Evolutionary conservation across 2,888 invertebrate genomes (phyloP).

Genomic region (Psococerastis gibbosa): DNA sequence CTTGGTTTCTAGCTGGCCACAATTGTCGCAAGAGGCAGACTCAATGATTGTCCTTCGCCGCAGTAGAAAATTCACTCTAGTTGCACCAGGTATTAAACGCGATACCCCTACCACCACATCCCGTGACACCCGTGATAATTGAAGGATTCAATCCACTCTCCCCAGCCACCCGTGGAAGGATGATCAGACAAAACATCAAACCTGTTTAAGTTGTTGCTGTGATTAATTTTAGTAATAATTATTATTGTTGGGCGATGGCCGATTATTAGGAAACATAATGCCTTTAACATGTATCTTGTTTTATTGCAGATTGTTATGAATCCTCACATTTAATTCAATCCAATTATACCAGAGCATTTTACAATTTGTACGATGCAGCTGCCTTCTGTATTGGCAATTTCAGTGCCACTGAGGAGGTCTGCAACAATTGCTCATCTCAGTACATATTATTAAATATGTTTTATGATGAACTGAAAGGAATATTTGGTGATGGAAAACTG

Average conservation of each 20-base stretch:
- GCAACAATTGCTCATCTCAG: slow-evolving; percentile 32
- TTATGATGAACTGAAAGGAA: slow-evolving; percentile 36
- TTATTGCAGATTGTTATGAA: slow-evolving; percentile 37
- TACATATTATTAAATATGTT: slow-evolving; percentile 35
- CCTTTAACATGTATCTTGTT: slow-evolving; percentile 6
- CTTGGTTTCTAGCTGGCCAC: too few species aligned
- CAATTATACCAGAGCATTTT: slow-evolving; percentile 31
- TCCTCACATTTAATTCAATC: slow-evolving; percentile 26
- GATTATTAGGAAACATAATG: not conserved
- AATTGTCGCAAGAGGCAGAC: too few species aligned
- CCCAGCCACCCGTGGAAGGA: too few species aligned
- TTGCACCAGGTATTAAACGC: too few species aligned
- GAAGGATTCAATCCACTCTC: too few species aligned
- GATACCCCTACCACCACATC: too few species aligned
- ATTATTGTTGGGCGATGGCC: slow-evolving; percentile 22
- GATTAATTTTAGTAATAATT: slow-evolving; percentile 25
- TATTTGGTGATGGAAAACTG: slow-evolving; percentile 36
- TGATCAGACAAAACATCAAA: too few species aligned
- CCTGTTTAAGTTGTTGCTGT: not conserved
- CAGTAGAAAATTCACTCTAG: too few species aligned
- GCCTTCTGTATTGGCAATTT: slow-evolving; percentile 17
- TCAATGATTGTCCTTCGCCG: too few species aligned
- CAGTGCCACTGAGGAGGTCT: slow-evolving; percentile 20
- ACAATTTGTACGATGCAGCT: slow-evolving; percentile 16
- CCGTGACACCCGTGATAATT: too few species aligned